Conservation (phyloP, 2,888 invertebrate genomes). For the Hypena proboscidalis region DNA sequence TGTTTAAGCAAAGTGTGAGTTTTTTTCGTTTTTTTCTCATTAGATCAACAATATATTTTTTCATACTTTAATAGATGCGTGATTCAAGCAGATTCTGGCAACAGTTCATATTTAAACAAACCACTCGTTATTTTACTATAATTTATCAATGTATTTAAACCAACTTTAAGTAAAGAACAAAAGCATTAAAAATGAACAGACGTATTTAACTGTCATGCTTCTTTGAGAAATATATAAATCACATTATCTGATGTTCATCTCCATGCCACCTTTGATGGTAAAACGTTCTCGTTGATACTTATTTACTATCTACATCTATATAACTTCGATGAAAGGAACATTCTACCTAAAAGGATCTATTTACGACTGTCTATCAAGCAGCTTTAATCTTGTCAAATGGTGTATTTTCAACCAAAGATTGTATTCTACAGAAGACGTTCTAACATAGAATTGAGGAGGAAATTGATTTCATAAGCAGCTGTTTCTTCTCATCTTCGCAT, state of each 20-base stretch:
- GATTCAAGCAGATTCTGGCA: slow-evolving; percentile 11
- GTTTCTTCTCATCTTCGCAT: slow-evolving; percentile 41
- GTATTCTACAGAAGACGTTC: slow-evolving; percentile 39
- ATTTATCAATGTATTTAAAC: slow-evolving; percentile 22
- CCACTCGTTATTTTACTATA: slow-evolving; percentile 16
- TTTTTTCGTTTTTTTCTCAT: no score
- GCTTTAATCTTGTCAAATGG: slow-evolving; percentile 62
- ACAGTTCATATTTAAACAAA: slow-evolving; percentile 22
- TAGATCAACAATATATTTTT: slow-evolving; percentile 1
- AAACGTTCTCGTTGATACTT: slow-evolving; percentile 50
- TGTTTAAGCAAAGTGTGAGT: no score
- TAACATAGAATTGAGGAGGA: slow-evolving; percentile 50
- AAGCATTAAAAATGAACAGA: slow-evolving; percentile 27
- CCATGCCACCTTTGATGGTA: slow-evolving; percentile 49
- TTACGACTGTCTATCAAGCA: slow-evolving; percentile 59
- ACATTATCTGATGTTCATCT: slow-evolving; percentile 53
- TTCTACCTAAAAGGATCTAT: slow-evolving; percentile 57
- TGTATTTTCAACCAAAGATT: slow-evolving; percentile 50
- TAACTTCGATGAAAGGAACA: slow-evolving; percentile 56
- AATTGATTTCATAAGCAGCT: slow-evolving; percentile 59
- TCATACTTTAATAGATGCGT: background rate
- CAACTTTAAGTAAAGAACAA: slow-evolving; percentile 19
- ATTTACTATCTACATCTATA: slow-evolving; percentile 51
- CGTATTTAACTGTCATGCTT: slow-evolving; percentile 28
- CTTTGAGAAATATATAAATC: slow-evolving; percentile 45